These are phyloP conservation scores for Ephialtes manifestator DNA, from an alignment of 2,888 invertebrate genomes.

Conservation along the genomic window DNA sequence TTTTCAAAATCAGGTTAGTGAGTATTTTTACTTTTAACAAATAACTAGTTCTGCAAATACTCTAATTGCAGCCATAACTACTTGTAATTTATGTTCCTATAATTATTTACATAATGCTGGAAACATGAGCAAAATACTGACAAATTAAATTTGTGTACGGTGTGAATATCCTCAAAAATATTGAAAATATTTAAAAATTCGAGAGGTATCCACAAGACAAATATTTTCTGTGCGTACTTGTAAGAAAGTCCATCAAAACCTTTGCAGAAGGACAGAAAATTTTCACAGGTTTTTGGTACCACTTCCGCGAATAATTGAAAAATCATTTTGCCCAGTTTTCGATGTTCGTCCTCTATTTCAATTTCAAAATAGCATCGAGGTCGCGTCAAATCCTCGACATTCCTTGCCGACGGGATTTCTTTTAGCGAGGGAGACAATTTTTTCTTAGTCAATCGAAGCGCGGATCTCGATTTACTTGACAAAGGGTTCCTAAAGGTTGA, in stretches of 20 bases:
- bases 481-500: conserved; percentile 21
- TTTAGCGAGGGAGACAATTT: background rate
- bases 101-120: no score
- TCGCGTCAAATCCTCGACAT: conserved; percentile 57
- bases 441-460: conserved; percentile 14
- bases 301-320: conserved; percentile 83
- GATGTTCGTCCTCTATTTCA: conserved; percentile 74
- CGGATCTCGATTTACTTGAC: background rate
- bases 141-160: no score
- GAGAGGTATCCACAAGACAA: background rate
- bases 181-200: no score
- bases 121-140: no score
- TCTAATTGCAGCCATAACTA: no score
- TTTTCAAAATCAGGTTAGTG: no score
- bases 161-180: no score
- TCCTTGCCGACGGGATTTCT: conserved; percentile 6
- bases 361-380: conserved; percentile 83
- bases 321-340: conserved; percentile 81
- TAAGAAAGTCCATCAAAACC: conserved; percentile 83
- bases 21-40: no score
- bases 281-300: conserved; percentile 83
- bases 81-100: no score
- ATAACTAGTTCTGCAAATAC: no score
- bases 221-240: conserved; percentile 74
- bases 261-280: conserved; percentile 82